Evolutionary conservation across 2,113 vertebrate genomes (phyloP).

Genomic region (Thryonomys swinderianus): DNA sequence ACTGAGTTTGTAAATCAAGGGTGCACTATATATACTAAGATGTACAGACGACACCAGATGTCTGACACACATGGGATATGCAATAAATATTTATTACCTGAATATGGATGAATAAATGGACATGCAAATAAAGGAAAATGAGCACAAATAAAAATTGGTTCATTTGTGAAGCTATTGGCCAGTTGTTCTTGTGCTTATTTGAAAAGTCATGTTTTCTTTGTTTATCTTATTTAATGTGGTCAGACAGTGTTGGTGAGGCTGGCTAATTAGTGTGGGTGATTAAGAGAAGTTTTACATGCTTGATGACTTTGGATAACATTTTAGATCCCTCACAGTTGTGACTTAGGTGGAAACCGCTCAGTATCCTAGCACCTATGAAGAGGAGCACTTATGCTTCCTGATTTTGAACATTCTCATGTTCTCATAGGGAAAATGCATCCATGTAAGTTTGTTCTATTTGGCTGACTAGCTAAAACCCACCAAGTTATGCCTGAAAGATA

Average conservation of each 20-base stretch:
- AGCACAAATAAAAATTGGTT: background rate
- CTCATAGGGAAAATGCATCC: background rate
- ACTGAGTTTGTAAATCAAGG: too few relatives aligned
- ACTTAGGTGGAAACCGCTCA: constrained; percentile 12
- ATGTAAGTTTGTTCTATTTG: background rate
- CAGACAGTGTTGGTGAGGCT: background rate
- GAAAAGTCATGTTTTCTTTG: constrained; percentile 31
- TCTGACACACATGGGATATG: background rate
- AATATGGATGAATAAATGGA: background rate
- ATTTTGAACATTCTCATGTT: background rate
- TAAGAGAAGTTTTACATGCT: background rate
- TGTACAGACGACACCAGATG: background rate
- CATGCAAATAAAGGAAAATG: background rate
- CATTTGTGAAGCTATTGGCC: background rate
- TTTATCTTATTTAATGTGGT: constrained; percentile 2
- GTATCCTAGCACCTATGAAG: background rate
- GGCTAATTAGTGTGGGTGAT: background rate
- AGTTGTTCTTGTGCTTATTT: constrained; percentile 18
- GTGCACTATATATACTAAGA: background rate
- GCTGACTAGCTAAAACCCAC: background rate
- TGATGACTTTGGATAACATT: background rate
- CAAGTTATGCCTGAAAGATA: background rate
- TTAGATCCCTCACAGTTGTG: background rate
- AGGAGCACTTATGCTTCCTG: background rate
- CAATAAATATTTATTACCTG: background rate